Base-by-base conservation (phyloP, 2,113 vertebrate species). In the Siniperca chuatsi region DNA sequence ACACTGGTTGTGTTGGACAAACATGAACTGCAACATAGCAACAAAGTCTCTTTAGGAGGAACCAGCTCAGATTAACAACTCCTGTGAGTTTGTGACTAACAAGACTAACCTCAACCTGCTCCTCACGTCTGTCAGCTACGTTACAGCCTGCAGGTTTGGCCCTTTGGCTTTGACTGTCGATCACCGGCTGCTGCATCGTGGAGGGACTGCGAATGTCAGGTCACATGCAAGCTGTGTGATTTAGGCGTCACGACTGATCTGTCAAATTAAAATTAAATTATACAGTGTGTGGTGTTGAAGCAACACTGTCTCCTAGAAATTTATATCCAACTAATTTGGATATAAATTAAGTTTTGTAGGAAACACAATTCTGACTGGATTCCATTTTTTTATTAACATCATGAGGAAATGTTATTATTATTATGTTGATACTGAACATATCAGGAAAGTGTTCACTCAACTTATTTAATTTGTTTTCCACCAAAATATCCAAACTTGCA, bases 21-120 rank as follows among this genome's bases (percentile, higher is more conserved):
- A 90, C 79, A 85, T 2, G 35, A 81, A 71, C 40, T 35, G 18
- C 33, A 71, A 55, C 82, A 35, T 87, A 82, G 85, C 85, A 90
- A 87, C 88, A 48, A 8, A 18, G 11, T 52, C 15, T 37, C 10
- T 55, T 4, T 13, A 8, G 25, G 64, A 64, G 37, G 21, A 33
- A 1, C 10, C 52, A 5, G 18, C 2, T 57, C 48, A 23, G 61
- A 25, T 25, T 16, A 35, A 35, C 20, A 40, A 37, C 42, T 48
- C 21, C 1, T 40, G 40, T 6, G 40, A 40, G 42, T 10, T 10
- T 44, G 40, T 42, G 35, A 37, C 35, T 4, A 11, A 42, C 3
- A 9, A 16, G 40, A 58, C 11, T 1, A 18, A 35, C 4, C 4
- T 55, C 23, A 0, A 18, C 0, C 29, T 0, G 2, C 29, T 29